Base-by-base conservation (phyloP, 2,888 invertebrate genomes). In the Drosophila melanocephala region DNA sequence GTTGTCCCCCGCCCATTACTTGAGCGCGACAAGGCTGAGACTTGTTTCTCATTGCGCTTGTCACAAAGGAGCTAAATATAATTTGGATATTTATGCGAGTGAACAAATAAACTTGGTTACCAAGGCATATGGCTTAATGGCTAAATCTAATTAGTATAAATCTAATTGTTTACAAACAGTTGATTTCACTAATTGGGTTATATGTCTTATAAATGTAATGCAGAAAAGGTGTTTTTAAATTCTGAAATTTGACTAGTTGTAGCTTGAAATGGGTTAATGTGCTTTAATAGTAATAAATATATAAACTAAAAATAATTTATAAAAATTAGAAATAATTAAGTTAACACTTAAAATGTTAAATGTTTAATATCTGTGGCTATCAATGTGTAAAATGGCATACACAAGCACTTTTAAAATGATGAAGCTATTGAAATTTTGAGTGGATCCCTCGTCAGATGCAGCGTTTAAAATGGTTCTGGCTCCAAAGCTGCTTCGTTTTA, bases 401-500 rank as follows among this genome's bases (percentile, higher is more conserved):
- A 37, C 0, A 55, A 14, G 9, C 7, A 37, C 22, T 42, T 10
- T 3, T 0, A 19, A 30, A 14, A 35, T 16, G 12, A 2, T 32
- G 19, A 16, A 4, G 10, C 16, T 22, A 32, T 42, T 39, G 12
- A 22, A 51, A 14, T 28, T 58, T 39, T 4, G 10, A 52, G 30
- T 32, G 30, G 44, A 69, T 55, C 63, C 72, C 57, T 44, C 32
- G 68, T 81, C 77, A 81, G 22, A 44, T 56, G 19, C 77, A 77
- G 72, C 42, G 4, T 52, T 63, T 35, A 0, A 12, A 60, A 55
- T 47, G 58, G 0, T 32, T 51, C 26, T 55, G 35, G 62, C 55
- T 56, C 39, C 4, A 35, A 44, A 66, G 60, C 59, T 30, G 2
- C 67, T 57, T 53, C 58, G 65, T 75, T 84, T 74, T 74, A 67